Evolutionary conservation across 2,113 vertebrate species (phyloP).

Genomic region (Emydocephalus ijimae): DNA sequence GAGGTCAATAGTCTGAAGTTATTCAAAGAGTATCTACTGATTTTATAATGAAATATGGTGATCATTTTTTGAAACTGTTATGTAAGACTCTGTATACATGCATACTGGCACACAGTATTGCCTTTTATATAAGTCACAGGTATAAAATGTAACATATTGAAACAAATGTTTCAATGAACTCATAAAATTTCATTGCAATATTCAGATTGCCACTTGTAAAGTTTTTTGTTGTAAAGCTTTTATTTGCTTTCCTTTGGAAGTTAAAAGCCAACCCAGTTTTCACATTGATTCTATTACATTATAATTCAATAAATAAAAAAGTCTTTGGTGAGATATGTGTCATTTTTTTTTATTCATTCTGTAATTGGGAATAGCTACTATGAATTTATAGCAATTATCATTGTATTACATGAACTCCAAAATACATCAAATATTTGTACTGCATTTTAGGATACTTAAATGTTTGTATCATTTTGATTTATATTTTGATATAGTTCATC

Average conservation of each 20-base stretch:
- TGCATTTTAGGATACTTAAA: conserved; percentile 40
- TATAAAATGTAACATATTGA: background rate
- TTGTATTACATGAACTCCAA: conserved; percentile 12
- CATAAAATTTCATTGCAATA: background rate
- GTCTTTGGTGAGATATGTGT: background rate
- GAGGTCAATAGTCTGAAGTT: background rate
- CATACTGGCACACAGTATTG: background rate
- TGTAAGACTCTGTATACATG: background rate
- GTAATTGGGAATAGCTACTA: background rate
- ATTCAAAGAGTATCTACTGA: background rate
- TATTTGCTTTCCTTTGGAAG: background rate
- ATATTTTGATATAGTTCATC: conserved; percentile 33
- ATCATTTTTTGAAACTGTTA: background rate
- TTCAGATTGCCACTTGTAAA: background rate
- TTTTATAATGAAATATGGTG: background rate
- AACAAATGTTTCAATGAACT: background rate
- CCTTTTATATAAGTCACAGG: background rate
- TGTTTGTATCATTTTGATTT: conserved; percentile 43
- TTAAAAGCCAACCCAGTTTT: background rate
- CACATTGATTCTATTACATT: background rate
- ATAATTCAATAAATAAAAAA: background rate
- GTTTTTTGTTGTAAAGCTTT: background rate
- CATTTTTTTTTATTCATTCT: conserved; percentile 14
- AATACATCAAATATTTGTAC: conserved; percentile 35
- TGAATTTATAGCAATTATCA: conserved; percentile 14